Evolutionary conservation across 2,797 vertebrate species (phyloP).

Genomic region (Lepus townsendii): DNA sequence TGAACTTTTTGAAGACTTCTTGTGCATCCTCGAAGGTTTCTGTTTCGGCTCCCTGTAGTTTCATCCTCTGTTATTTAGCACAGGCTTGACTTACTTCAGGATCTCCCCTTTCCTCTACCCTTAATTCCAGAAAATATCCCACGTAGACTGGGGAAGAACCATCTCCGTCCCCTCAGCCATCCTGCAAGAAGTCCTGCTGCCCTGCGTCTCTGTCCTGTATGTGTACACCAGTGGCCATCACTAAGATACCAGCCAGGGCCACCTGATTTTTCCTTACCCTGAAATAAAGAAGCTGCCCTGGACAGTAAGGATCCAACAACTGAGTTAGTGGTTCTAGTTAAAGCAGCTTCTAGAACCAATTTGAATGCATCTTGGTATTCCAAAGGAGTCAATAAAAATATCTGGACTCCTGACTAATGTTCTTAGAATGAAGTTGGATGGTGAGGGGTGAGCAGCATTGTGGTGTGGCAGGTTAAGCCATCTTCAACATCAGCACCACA

Average conservation of each 20-base stretch:
- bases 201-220: background rate
- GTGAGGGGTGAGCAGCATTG: no score
- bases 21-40: background rate
- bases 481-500: no score
- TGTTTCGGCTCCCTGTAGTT: constrained; percentile 32
- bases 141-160: background rate
- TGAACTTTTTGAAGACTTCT: no score
- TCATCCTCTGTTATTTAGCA: background rate
- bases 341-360: constrained; percentile 37
- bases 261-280: background rate
- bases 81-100: background rate
- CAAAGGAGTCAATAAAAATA: background rate
- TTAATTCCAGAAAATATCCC: constrained; percentile 23
- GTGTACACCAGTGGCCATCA: background rate
- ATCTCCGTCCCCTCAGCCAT: background rate
- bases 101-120: background rate
- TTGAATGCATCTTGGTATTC: background rate
- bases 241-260: background rate
- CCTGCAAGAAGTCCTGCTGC: constrained; percentile 10
- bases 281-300: background rate
- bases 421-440: background rate
- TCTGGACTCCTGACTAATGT: background rate
- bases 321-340: background rate
- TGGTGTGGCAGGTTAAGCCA: no score
- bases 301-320: background rate